Base-by-base conservation (phyloP, 1,140 invertebrate genomes). In the Halotydeus destructor region DNA sequence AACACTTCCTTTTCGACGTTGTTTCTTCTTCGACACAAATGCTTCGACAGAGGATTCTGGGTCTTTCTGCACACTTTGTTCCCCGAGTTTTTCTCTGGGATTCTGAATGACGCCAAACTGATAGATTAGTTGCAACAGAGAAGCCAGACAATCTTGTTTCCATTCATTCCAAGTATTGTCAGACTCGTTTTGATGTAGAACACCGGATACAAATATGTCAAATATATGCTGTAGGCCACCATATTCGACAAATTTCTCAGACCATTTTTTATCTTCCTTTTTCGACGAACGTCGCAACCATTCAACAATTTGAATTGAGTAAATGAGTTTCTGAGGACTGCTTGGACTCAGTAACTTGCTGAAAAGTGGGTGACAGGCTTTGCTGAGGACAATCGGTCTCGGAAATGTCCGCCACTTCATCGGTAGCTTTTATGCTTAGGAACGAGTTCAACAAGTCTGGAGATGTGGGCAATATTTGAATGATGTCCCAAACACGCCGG, bases 281-380 rank as follows among this genome's bases (percentile, higher is more conserved):
- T 46, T 44, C 4, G 22, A 36, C n/a, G 43, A 44, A 27, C 41
- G 33, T 30, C 46, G 33, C 9, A 79, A 54, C 12, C 70, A 70
- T 53, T 89, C 84, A 2, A 91, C 77, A 41, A 91, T 88, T 54
- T 89, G 84, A 30, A 91, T 57, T 0, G 81, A 85, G 57, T 93
- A 93, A 79, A 91, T 88, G 32, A 93, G 67, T 55, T 86, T 86
- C 57, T 91, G 84, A 1, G 84, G 76, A 59, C 78, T 83, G 2
- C 72, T 70, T 0, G 82, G 79, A 61, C 86, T 77, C 1, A 93
- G 62, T 0, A 89, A 57, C 49, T 77, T 71, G 63, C 50, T 70
- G 39, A 52, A 26, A 16, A 18, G n/a, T n/a, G 14, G 35, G 16
- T 21, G 26, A 46, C 3, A 31, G 11, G 6, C 5, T 9, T 27